These are phyloP conservation scores for Calypte anna DNA, from an alignment of 2,113 vertebrate species.

Conservation along the genomic window DNA sequence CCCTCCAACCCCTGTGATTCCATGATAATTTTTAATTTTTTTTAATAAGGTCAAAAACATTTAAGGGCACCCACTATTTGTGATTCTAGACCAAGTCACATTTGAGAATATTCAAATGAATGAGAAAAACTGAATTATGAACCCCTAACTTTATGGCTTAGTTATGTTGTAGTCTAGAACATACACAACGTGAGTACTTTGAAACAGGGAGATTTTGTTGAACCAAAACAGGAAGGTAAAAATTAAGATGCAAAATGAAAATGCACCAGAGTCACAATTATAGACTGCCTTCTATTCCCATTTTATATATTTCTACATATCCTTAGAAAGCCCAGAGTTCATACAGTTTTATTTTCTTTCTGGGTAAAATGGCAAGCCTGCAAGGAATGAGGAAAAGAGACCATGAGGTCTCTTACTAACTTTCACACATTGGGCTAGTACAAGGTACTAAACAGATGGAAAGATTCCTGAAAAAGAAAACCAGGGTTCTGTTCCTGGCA, in stretches of 20 bases:
- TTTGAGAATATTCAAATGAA: neutral
- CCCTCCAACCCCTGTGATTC: too few species aligned
- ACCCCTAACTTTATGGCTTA: neutral
- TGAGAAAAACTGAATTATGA: neutral
- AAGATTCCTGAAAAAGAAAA: conserved; percentile 36
- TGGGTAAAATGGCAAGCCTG: neutral
- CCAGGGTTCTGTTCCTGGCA: neutral
- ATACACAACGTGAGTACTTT: fast-evolving
- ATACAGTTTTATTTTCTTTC: neutral
- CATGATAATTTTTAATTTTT: neutral
- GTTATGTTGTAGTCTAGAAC: neutral
- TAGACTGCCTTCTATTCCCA: neutral
- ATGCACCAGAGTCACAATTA: neutral
- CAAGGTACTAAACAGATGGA: conserved; percentile 42
- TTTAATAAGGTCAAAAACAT: neutral
- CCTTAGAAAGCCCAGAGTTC: neutral
- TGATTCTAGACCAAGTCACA: neutral
- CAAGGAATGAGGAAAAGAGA: conserved; percentile 5
- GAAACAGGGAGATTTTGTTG: neutral
- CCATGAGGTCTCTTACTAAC: neutral
- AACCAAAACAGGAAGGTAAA: neutral
- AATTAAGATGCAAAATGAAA: neutral
- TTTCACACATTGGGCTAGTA: conserved; percentile 13
- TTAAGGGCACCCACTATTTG: neutral
- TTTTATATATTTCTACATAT: neutral